Percentiles rank a stretch among this genome's conserved stretches.
phyloP scores from a whole-genome alignment of 2,797 vertebrate species.

The Enteromius viviparus region DNA sequence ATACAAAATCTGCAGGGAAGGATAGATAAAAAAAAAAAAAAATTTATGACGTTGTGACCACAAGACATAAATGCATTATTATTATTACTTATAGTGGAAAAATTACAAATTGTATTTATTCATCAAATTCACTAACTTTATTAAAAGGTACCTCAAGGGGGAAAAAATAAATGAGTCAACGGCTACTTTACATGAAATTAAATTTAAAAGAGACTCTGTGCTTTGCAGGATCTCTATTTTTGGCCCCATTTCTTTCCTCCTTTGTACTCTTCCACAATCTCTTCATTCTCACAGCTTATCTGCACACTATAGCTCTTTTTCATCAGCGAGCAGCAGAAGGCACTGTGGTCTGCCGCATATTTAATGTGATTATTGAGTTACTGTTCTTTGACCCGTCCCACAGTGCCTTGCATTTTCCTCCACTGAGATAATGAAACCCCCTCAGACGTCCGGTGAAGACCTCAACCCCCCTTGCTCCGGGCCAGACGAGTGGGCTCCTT shows the following conservation, averaged over 20 bases:
- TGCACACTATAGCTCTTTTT: constrained; percentile 31
- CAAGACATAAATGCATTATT: too few relatives aligned
- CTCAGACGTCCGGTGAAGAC: constrained; percentile 27
- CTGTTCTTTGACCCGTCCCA: constrained; percentile 44
- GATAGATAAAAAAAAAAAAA: too few relatives aligned
- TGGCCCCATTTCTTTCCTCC: not conserved
- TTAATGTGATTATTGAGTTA: constrained; percentile 46
- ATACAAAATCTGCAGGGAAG: too few relatives aligned
- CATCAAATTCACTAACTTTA: not conserved
- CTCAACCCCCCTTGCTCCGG: constrained; percentile 7
- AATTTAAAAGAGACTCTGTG: not conserved
- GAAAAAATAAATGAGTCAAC: not conserved
- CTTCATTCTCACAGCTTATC: constrained; percentile 31
- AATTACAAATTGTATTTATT: not conserved
- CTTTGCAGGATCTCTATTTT: not conserved
- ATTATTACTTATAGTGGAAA: too few relatives aligned
- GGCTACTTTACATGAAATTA: not conserved
- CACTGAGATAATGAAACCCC: constrained; percentile 31
- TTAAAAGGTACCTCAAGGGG: not conserved
- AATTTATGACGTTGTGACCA: too few relatives aligned
- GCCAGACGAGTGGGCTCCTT: constrained; percentile 35
- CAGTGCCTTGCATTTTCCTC: constrained; percentile 36
- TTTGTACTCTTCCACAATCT: constrained; percentile 35
- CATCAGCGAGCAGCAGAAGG: constrained; percentile 13
- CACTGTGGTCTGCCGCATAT: constrained; percentile 13